Percentiles rank a stretch among this genome's conserved stretches.
These are phyloP conservation scores for Eucidaris tribuloides DNA, from an alignment of 35 echinoderm and acorn worm species.

Conservation along the genomic window DNA sequence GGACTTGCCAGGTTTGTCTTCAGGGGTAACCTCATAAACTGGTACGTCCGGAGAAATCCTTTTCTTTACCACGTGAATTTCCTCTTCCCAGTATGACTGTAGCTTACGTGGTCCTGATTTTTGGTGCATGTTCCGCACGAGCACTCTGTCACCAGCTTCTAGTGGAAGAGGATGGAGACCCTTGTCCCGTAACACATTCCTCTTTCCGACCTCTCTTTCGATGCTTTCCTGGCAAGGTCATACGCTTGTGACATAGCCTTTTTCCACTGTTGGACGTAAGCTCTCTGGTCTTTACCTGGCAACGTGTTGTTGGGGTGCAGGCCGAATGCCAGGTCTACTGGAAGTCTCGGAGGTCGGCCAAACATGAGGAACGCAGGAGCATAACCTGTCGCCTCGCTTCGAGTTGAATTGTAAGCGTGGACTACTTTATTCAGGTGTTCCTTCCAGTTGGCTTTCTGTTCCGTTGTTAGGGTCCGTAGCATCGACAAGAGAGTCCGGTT, in stretches of 20 bases:
- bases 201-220: not conserved
- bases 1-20: not conserved
- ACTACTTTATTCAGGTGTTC: no score
- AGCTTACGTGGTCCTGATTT: constrained; percentile 63
- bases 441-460: constrained; percentile 25
- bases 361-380: no score
- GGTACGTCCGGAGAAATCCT: constrained; percentile 38
- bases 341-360: no score
- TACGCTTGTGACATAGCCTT: not conserved
- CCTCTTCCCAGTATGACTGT: constrained; percentile 42
- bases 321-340: no score
- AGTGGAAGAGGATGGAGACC: not conserved
- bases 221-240: not conserved
- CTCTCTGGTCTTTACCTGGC: constrained; percentile 25
- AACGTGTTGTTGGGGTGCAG: no score
- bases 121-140: constrained; percentile 43
- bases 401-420: no score
- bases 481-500: no score
- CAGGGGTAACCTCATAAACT: constrained; percentile 43
- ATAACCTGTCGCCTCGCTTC: no score
- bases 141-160: constrained; percentile 46
- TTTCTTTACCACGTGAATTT: constrained; percentile 37
- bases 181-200: constrained; percentile 4
- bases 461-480: not conserved
- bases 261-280: constrained; percentile 31